Conservation (phyloP, 2,888 invertebrate species). For the Himalopsyche anomala region DNA sequence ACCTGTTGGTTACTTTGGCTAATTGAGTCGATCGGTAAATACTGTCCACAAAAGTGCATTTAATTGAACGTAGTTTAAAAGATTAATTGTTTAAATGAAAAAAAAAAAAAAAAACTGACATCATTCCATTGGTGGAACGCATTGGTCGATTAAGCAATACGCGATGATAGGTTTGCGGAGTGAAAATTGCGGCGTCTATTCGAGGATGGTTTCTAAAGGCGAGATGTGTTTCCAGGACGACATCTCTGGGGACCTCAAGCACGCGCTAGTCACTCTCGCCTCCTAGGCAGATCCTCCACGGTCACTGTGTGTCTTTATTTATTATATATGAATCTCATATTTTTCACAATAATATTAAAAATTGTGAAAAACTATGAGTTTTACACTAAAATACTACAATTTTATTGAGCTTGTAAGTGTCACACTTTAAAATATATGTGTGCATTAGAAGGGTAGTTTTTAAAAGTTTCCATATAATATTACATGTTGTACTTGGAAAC, state of each 20-base stretch:
- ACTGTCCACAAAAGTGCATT: slow-evolving; percentile 31
- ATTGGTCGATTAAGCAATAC: not conserved
- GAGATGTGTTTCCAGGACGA: slow-evolving; percentile 80
- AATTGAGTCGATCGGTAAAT: slow-evolving; percentile 72
- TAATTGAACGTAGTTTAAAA: not conserved
- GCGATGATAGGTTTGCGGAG: slow-evolving; percentile 55
- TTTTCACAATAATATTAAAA: not conserved
- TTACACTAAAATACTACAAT: slow-evolving; percentile 21
- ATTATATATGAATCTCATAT: slow-evolving; percentile 3
- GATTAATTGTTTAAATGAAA: not conserved
- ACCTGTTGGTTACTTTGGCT: slow-evolving; percentile 80
- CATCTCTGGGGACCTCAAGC: slow-evolving; percentile 79
- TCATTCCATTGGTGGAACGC: not conserved
- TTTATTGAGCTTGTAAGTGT: slow-evolving; percentile 23
- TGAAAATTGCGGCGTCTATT: slow-evolving; percentile 41
- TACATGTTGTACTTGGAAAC: not conserved
- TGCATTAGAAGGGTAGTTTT: slow-evolving; percentile 1
- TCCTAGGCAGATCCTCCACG: slow-evolving; percentile 45
- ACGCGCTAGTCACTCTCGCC: slow-evolving; percentile 80
- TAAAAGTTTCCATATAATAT: not conserved
- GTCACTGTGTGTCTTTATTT: slow-evolving; percentile 23
- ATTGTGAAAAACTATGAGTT: not conserved
- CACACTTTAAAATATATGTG: slow-evolving; percentile 5
- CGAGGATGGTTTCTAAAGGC: slow-evolving; percentile 50
- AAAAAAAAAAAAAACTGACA: not conserved